Base-by-base conservation (phyloP, 1,140 invertebrate genomes). In the Aricia agestis region DNA sequence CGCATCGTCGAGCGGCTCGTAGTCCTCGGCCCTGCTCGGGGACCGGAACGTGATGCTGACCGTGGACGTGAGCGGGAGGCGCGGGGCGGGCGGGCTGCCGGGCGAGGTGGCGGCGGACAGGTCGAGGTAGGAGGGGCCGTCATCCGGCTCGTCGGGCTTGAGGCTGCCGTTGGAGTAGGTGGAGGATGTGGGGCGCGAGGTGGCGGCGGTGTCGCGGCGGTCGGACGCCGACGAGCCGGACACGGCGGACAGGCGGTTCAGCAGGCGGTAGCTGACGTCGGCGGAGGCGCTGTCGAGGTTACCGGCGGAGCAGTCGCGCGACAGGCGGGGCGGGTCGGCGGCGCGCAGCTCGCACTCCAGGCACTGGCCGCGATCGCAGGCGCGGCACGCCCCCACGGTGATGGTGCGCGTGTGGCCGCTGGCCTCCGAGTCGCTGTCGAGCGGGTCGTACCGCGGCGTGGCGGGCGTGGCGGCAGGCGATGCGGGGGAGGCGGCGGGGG, bases 31-130 rank as follows among this genome's bases (percentile, higher is more conserved):
- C 66, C 90, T 93, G 1, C 87, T 89, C 0, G 93, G 93, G 1
- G 93, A 93, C 75, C 93, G 91, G 75, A 94, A 95, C 2, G 94
- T 94, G n/a, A 95, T 95, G 83, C 93, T 95, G 9, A 95, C 95
- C 0, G 94, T 95, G 0, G 94, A 94, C 80, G 93, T 93, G n/a
- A 94, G 82, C 0, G 93, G 93, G 71, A 93, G 93, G 75, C 91
- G 91, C 6, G 91, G 36, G 36, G 36, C 36, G 36, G 36, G 85
- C 1, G 92, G 92, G 25, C 84, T 89, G 1, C 82, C 89, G 0
- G 90, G 87, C 0, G 86, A 90, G 1, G 88, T 90, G 25, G 86
- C 87, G 6, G 87, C 90, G 9, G 91, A 92, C 32, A 92, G 69
- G 74, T 92, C 90, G 19, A 92, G 89, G 72, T 92, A 92, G 67